Base-by-base conservation (phyloP, 2,888 invertebrate genomes). In the Eretmocerus hayati region DNA sequence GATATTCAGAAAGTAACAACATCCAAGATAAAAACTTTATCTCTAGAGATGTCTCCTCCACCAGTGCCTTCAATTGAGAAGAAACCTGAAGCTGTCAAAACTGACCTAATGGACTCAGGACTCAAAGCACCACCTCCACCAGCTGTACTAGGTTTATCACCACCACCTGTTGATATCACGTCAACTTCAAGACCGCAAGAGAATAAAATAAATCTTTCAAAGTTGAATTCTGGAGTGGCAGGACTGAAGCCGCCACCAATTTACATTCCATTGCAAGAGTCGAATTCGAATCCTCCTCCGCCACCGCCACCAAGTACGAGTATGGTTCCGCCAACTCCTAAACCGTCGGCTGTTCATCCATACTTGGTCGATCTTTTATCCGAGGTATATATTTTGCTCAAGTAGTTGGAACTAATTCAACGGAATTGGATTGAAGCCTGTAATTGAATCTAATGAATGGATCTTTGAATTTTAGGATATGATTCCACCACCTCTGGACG, bases 341-440 rank as follows among this genome's bases (percentile, higher is more conserved):
- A 61, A 44, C 64, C 69, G 2, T 63, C 68, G 0, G 40, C 60
- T 3, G 59, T 61, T 3, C 57, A 67, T 42, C 69, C 71, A 3
- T 69, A 66, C 59, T 58, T 70, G 16, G 63, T 63, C 20, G 69
- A 71, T 50, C 57, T 71, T 23, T 55, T 69, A 8, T 70, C 71
- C 3, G 64, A 70, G 60, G 69, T 69, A 52, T 20, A 16, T 2
- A 15, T 21, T 11, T 6, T 13, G 21, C 18, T 26, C 26, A 9
- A n/a, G n/a, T n/a, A 26, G 11, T 26, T 26, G 26, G 8, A 9
- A 9, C 26, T 26, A 26, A 26, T 26, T 26, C 8, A 26, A 26
- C 11, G 13, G 1, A 33, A 33, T 33, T n/a, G 15, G 15, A 33
- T 13, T n/a, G n/a, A n/a, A n/a, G n/a, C n/a, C n/a, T n/a, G n/a